phyloP scores from a whole-genome alignment of 2,113 vertebrate genomes.

The Labrus mixtus region DNA sequence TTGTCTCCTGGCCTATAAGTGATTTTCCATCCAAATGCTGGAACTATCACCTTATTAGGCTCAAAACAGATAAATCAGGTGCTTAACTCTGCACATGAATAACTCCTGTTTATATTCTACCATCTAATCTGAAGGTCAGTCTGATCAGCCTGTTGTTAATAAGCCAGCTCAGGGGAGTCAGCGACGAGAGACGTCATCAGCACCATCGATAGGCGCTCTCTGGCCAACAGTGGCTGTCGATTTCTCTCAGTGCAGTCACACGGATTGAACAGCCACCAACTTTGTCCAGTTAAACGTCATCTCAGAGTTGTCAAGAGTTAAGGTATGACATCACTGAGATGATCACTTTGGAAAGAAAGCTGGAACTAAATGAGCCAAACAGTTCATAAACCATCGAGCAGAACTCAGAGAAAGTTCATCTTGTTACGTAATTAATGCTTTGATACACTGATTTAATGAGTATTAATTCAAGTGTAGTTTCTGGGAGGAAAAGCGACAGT shows the following conservation, averaged over 20 bases:
- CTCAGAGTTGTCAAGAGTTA: not conserved
- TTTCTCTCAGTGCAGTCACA: constrained; percentile 40
- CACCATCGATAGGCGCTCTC: constrained; percentile 58
- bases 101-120: constrained; percentile 52
- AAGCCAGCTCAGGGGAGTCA: constrained; percentile 40
- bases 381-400: not conserved
- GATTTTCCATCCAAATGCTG: not conserved
- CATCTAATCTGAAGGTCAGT: constrained; percentile 56
- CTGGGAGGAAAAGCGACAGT: not conserved
- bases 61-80: not conserved
- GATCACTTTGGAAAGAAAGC: not conserved
- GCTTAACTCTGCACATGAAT: constrained; percentile 3
- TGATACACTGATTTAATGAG: not conserved
- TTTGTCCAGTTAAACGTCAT: not conserved
- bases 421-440: not conserved
- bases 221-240: constrained; percentile 52
- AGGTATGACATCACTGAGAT: not conserved
- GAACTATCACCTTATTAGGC: constrained; percentile 3
- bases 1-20: not conserved
- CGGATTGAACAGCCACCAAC: not conserved
- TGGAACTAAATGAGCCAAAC: not conserved
- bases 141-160: constrained; percentile 39
- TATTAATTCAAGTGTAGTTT: constrained; percentile 2
- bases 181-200: constrained; percentile 57
- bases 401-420: not conserved